Percentiles rank a stretch among this genome's conserved stretches.
These are phyloP conservation scores for Lepus americanus DNA, from an alignment of 2,113 vertebrate species.

Conservation along the genomic window DNA sequence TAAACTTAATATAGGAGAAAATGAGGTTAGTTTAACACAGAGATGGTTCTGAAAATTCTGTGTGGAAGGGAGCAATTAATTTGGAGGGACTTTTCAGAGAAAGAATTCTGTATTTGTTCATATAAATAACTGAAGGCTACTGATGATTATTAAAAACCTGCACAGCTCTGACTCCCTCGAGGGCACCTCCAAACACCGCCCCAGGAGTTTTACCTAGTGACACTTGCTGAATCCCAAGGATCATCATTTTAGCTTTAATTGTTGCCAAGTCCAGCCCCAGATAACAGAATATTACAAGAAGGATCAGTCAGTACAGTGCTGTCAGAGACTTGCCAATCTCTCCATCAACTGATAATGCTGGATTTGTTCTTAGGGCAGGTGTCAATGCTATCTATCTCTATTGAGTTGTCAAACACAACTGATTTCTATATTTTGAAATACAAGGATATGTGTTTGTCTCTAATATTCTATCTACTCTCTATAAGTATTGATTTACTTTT, in stretches of 20 bases:
- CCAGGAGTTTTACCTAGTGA: neutral
- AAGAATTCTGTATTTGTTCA: neutral
- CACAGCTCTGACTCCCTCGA: neutral
- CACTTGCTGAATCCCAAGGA: neutral
- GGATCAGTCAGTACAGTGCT: neutral
- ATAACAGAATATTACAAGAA: neutral
- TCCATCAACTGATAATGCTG: neutral
- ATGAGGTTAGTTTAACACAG: conserved; percentile 60
- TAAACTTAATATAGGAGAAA: conserved; percentile 73
- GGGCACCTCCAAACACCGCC: neutral
- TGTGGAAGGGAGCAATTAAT: conserved; percentile 42
- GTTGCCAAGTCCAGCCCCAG: neutral
- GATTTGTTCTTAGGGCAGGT: neutral
- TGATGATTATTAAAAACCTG: neutral
- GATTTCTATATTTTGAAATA: neutral
- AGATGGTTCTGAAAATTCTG: conserved; percentile 6
- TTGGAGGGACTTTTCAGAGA: neutral
- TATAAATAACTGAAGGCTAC: neutral
- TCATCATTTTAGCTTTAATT: neutral
- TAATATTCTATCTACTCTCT: neutral
- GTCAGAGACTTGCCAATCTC: neutral
- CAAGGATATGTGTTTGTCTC: neutral
- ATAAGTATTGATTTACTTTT: neutral
- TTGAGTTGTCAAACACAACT: neutral
- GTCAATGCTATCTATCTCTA: neutral